A percentile compares a stretch with the other conserved stretches of the same genome.
phyloP scores from a whole-genome alignment of 2,888 invertebrate species.

The Dorcus hopei region DNA sequence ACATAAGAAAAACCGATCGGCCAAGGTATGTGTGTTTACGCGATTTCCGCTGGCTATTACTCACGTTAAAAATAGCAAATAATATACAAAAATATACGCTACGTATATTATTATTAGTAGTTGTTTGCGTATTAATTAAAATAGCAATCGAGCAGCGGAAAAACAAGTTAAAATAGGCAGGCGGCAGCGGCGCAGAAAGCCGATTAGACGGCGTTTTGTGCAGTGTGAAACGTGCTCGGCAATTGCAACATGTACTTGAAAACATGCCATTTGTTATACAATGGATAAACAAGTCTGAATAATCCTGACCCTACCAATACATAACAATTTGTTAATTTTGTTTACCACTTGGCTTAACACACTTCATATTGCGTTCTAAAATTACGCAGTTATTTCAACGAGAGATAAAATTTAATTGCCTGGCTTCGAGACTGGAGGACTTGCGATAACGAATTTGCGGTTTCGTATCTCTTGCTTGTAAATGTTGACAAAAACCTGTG shows the following conservation, averaged over 20 bases:
- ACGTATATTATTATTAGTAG: too few relatives aligned
- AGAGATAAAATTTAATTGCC: not conserved
- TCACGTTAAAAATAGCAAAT: too few relatives aligned
- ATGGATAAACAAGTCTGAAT: slow-evolving; percentile 11
- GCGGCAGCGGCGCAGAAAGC: too few relatives aligned
- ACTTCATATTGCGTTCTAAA: not conserved
- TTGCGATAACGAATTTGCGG: not conserved
- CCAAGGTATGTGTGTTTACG: too few relatives aligned
- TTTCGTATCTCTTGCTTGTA: not conserved
- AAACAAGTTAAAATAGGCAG: too few relatives aligned
- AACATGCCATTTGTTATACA: slow-evolving; percentile 11
- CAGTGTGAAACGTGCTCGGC: not conserved
- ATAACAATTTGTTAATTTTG: slow-evolving; percentile 14
- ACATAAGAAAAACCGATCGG: too few relatives aligned
- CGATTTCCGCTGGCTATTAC: too few relatives aligned
- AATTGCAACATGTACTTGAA: slow-evolving; percentile 12
- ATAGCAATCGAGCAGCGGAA: too few relatives aligned
- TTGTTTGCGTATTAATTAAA: too few relatives aligned
- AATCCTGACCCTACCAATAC: slow-evolving; percentile 14
- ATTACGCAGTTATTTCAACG: not conserved
- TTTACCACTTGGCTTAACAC: slow-evolving; percentile 5
- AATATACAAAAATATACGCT: too few relatives aligned
- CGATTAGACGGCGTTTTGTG: too few relatives aligned
- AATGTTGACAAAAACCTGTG: slow-evolving; percentile 1
- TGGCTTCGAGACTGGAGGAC: not conserved